Base-by-base conservation (phyloP, 2,888 invertebrate species). In the Marronus borbonicus region DNA sequence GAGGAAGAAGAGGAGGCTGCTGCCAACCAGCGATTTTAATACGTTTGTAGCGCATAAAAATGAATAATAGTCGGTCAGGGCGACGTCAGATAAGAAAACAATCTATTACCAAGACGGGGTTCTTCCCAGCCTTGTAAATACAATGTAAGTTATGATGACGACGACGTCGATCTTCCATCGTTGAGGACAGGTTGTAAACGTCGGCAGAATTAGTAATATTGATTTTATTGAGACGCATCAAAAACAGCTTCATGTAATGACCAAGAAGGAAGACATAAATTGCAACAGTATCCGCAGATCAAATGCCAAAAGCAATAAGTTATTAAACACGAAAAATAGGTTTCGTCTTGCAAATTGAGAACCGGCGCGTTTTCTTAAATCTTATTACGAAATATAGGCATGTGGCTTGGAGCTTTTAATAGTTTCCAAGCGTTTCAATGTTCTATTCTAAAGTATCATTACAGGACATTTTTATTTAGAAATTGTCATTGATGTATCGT, bases 21-120 rank as follows among this genome's bases (percentile, higher is more conserved):
- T 58, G 55, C 55, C 60, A 49, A 44, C 65, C 24, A 64, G 20
- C 72, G 65, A 70, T 77, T 77, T 72, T 77, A 72, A 77, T 72
- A 72, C 65, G 70, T 76, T 76, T 76, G 62, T 62, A 74, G 72
- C 64, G 44, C 55, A 70, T 70, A 72, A 77, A 74, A 64, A 77
- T 77, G 77, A 77, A 74, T 77, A 77, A 77, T 72, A 74, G 72
- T 58, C 64, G 77, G 69, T 58, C 64, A 55, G 64, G 77, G 36
- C 55, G 49, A 62, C 70, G 72, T 72, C 77, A 77, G 77, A 77
- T 77, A 77, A 77, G 77, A 64, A 77, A 77, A 77, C 77, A 72
- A 77, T 77, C 77, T 77, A 77, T 77, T 77, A 76, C 52, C 52
- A 20, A 44, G 58, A 60, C 72, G 72, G 8, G 20, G 72, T 8